Evolutionary conservation across 2,113 vertebrate species (phyloP).

Genomic region (Xenopus tropicalis): DNA sequence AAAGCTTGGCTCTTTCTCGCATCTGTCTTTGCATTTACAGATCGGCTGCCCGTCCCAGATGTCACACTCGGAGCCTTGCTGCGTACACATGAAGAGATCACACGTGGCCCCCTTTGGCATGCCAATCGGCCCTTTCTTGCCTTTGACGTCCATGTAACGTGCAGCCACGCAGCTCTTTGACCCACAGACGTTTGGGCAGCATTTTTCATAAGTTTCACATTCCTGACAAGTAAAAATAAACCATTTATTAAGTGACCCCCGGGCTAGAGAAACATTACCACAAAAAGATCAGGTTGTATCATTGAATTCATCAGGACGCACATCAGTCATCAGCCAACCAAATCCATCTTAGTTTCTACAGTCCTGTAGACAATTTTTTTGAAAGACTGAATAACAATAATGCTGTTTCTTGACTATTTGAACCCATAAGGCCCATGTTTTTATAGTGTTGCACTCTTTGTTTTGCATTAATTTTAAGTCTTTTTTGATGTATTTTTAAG

Average conservation of each 20-base stretch:
- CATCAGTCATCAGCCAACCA: too few species aligned
- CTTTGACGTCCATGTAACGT: slow-evolving; percentile 79
- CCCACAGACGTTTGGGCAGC: slow-evolving; percentile 95
- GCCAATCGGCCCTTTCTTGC: slow-evolving; percentile 76
- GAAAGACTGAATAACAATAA: too few species aligned
- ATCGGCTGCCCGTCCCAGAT: slow-evolving; percentile 92
- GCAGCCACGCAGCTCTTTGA: slow-evolving; percentile 90
- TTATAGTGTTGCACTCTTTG: too few species aligned
- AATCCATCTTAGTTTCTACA: too few species aligned
- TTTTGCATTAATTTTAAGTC: too few species aligned
- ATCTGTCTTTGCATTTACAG: slow-evolving; percentile 92
- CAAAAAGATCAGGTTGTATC: neutral
- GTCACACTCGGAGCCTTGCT: slow-evolving; percentile 93
- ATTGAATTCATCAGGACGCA: too few species aligned
- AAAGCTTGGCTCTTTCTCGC: slow-evolving; percentile 92
- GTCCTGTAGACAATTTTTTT: too few species aligned
- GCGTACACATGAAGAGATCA: slow-evolving; percentile 84
- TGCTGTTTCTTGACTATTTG: too few species aligned
- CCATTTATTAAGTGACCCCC: neutral
- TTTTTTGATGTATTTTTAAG: too few species aligned
- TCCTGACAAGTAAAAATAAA: slow-evolving; percentile 64
- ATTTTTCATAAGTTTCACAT: slow-evolving; percentile 91
- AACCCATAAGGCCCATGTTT: too few species aligned
- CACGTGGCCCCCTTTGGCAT: slow-evolving; percentile 85
- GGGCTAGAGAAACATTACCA: too few species aligned